Percentiles rank a stretch among this genome's conserved stretches.
These are phyloP conservation scores for Liasis olivaceus DNA, from an alignment of 2,797 vertebrate species.

Conservation along the genomic window DNA sequence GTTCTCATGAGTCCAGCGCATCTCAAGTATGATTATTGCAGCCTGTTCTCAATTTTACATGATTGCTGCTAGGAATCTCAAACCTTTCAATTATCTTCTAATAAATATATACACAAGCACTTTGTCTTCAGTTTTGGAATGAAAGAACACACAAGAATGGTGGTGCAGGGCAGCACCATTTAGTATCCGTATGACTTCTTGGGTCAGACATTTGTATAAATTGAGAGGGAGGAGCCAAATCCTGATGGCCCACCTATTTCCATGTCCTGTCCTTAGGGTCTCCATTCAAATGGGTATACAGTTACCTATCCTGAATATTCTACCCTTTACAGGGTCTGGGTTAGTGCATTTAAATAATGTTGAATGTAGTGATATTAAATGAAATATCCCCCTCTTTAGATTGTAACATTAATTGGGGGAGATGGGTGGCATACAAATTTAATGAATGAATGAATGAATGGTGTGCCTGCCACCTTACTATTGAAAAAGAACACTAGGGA, in stretches of 20 bases:
- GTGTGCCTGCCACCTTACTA: not conserved
- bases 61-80: not conserved
- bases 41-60: not conserved
- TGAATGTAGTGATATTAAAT: not conserved
- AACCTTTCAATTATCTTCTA: not conserved
- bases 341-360: not conserved
- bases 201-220: not conserved
- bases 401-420: not conserved
- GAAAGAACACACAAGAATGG: not conserved
- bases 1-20: not conserved
- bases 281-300: not conserved
- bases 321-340: not conserved
- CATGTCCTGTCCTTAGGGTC: not conserved
- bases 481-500: not conserved
- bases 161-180: not conserved
- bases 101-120: slow-evolving; percentile 4
- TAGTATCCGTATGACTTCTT: not conserved
- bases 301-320: not conserved
- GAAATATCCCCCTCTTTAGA: not conserved
- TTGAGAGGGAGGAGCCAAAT: not conserved
- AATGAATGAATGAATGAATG: not conserved
- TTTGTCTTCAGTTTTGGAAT: not conserved
- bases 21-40: not conserved
- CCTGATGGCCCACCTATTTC: not conserved
- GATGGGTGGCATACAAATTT: too few species aligned